Percentiles rank a stretch among this genome's conserved stretches.
These are phyloP conservation scores for Helogale parvula DNA, from an alignment of 2,113 vertebrate species.

Conservation along the genomic window DNA sequence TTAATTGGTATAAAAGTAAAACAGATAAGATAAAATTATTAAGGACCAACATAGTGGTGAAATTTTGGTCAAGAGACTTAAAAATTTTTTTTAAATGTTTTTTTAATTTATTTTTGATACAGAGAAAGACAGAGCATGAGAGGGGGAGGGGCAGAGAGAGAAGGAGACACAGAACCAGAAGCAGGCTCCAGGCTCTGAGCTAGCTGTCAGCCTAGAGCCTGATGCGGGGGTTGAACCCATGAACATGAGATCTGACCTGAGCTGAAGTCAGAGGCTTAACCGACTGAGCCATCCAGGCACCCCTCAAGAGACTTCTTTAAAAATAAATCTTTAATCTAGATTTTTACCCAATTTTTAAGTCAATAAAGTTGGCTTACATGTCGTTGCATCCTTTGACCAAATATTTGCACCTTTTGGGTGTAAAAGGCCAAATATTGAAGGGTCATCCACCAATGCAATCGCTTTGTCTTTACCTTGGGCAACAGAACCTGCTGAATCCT, in stretches of 20 bases:
- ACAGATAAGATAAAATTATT: background rate
- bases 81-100: no score
- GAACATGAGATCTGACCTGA: no score
- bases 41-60: background rate
- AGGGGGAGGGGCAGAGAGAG: no score
- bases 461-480: background rate
- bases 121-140: no score
- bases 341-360: constrained; percentile 7
- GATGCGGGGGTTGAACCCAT: no score
- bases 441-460: background rate
- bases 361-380: background rate
- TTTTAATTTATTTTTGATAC: no score
- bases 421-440: constrained; percentile 22
- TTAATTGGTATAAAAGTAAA: background rate
- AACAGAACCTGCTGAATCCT: background rate
- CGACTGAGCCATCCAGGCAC: no score
- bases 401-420: background rate
- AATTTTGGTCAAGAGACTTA: background rate
- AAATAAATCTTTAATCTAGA: background rate
- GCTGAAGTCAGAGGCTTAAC: no score
- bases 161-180: no score
- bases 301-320: background rate
- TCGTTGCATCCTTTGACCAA: background rate
- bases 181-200: no score
- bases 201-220: no score